phyloP scores from a whole-genome alignment of 1,140 invertebrate species.

The Pseudomyrmex dendroicus region DNA sequence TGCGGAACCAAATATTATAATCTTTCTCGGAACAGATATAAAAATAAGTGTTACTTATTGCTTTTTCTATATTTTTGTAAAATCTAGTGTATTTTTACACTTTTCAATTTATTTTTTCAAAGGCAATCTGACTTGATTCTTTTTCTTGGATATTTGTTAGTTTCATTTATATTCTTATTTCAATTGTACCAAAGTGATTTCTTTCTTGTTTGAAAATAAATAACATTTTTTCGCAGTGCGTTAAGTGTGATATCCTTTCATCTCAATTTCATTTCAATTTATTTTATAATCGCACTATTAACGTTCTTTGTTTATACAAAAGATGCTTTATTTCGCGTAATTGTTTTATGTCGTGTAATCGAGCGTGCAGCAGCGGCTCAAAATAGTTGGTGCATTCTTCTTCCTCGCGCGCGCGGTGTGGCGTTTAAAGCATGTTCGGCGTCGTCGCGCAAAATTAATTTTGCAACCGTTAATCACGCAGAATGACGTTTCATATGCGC shows the following conservation, averaged over 20 bases:
- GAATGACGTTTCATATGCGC: conserved; percentile 63
- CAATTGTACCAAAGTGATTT: too few relatives aligned
- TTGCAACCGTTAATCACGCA: conserved; percentile 66
- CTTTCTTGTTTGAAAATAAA: too few relatives aligned
- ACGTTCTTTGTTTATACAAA: conserved; percentile 8
- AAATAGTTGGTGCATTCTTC: conserved; percentile 59
- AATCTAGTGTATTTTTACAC: too few relatives aligned
- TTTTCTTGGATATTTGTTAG: too few relatives aligned
- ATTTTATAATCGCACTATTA: conserved; percentile 26
- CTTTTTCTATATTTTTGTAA: too few relatives aligned
- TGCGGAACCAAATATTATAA: neutral
- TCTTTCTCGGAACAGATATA: neutral
- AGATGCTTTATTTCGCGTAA: neutral
- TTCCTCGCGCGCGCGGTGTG: neutral
- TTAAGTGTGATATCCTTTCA: too few relatives aligned
- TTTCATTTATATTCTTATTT: too few relatives aligned
- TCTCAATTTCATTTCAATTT: neutral
- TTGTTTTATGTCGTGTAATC: conserved; percentile 1
- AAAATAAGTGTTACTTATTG: too few relatives aligned
- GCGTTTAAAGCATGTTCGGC: conserved; percentile 52
- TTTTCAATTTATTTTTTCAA: too few relatives aligned
- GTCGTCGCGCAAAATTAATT: conserved; percentile 69
- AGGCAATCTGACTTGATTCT: too few relatives aligned
- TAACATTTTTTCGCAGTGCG: too few relatives aligned
- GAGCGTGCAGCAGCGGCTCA: conserved; percentile 14